Conservation (phyloP, 2,113 vertebrate species). For the Ammospiza nelsoni region DNA sequence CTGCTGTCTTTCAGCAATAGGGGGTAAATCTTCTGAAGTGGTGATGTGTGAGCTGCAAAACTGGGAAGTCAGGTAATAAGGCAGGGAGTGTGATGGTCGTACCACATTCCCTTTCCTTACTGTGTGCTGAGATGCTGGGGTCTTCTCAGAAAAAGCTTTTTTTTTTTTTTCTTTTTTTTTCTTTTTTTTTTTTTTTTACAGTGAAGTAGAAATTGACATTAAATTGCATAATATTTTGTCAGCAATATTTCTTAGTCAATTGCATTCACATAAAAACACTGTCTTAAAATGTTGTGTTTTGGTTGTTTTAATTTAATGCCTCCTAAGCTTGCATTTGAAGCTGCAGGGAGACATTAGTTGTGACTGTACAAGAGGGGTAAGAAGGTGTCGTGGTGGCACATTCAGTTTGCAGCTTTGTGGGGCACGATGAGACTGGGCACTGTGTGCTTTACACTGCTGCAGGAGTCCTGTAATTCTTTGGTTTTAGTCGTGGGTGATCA, state of each 20-base stretch:
- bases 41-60: neutral
- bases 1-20: neutral
- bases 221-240: neutral
- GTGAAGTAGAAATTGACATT: neutral
- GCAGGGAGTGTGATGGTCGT: neutral
- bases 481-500: neutral
- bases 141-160: neutral
- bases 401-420: neutral
- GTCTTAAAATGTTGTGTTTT: neutral
- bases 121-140: neutral
- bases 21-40: neutral
- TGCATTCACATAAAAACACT: neutral
- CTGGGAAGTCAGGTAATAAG: neutral
- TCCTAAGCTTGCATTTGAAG: neutral
- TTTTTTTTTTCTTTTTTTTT: neutral
- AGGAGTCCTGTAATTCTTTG: neutral
- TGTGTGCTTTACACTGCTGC: neutral
- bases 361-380: neutral
- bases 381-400: neutral
- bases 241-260: neutral
- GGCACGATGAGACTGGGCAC: neutral
- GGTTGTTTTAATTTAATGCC: neutral
- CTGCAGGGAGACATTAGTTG: neutral
- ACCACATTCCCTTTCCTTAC: neutral
- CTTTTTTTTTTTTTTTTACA: neutral